phyloP scores from a whole-genome alignment of 1,140 invertebrate species.

The Stegodyphus mimosarum region DNA sequence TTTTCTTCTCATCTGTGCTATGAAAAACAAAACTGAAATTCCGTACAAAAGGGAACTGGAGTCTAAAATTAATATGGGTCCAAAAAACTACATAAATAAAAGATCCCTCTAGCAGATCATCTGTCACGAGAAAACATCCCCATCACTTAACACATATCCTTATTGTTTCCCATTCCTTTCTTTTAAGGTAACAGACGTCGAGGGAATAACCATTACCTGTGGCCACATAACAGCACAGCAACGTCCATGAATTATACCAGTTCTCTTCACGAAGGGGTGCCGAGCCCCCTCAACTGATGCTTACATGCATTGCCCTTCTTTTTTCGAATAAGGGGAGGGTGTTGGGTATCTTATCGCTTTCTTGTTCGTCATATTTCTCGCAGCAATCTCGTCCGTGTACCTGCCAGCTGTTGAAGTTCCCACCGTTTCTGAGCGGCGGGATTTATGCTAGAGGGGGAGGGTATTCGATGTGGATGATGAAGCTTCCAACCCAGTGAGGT shows the following conservation, averaged over 20 bases:
- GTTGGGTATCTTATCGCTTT: constrained; percentile 7
- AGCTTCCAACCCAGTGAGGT: no score
- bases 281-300: constrained; percentile 7
- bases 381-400: constrained; percentile 28
- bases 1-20: no score
- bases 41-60: no score
- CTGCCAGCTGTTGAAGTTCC: constrained; percentile 30
- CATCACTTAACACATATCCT: constrained; percentile 32
- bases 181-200: constrained; percentile 19
- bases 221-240: no score
- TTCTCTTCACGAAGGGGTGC: background rate
- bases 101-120: no score
- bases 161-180: constrained; percentile 31
- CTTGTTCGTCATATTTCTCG: constrained; percentile 14
- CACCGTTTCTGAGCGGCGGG: constrained; percentile 22
- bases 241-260: background rate
- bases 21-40: no score
- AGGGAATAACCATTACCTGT: constrained; percentile 4
- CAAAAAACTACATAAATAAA: no score
- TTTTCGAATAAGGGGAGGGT: background rate
- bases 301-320: constrained; percentile 2
- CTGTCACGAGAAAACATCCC: no score
- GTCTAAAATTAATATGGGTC: no score
- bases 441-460: background rate
- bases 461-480: background rate